These are phyloP conservation scores for Drosophila mercatorum DNA, from an alignment of 2,888 invertebrate species.

Conservation along the genomic window DNA sequence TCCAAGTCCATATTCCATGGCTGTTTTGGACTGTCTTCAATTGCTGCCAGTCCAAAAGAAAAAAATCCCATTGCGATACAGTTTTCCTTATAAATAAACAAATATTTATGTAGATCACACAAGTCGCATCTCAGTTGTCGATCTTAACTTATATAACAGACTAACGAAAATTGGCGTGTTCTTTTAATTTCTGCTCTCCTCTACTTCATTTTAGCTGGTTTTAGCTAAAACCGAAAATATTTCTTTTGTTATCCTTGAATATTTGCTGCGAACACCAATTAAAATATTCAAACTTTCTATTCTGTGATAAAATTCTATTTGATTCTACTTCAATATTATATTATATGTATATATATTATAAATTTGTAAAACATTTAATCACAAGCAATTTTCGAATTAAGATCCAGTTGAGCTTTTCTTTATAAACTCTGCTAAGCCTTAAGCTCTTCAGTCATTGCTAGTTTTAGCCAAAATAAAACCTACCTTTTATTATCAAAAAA, in stretches of 20 bases:
- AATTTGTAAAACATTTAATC: too few relatives aligned
- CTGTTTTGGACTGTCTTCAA: slow-evolving; percentile 1
- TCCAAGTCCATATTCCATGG: neutral
- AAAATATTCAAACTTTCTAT: neutral
- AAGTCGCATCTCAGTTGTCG: neutral
- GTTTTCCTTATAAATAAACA: slow-evolving; percentile 7
- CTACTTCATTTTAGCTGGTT: too few relatives aligned
- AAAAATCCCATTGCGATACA: neutral
- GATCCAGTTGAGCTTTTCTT: too few relatives aligned
- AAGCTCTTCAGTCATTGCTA: too few relatives aligned
- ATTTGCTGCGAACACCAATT: neutral
- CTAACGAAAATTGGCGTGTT: neutral
- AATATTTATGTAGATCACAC: neutral
- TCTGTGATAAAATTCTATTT: too few relatives aligned
- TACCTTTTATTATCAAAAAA: too few relatives aligned
- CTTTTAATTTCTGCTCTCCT: neutral
- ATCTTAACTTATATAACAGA: neutral
- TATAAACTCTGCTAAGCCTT: too few relatives aligned
- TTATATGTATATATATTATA: too few relatives aligned
- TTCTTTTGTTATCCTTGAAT: neutral
- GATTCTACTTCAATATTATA: too few relatives aligned
- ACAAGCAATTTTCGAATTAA: too few relatives aligned
- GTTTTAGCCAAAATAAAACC: too few relatives aligned
- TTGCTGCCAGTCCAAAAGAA: slow-evolving; percentile 10
- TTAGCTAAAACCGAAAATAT: neutral